Evolutionary conservation across 1,140 invertebrate species (phyloP).

Genomic region (Lucilia cuprina): DNA sequence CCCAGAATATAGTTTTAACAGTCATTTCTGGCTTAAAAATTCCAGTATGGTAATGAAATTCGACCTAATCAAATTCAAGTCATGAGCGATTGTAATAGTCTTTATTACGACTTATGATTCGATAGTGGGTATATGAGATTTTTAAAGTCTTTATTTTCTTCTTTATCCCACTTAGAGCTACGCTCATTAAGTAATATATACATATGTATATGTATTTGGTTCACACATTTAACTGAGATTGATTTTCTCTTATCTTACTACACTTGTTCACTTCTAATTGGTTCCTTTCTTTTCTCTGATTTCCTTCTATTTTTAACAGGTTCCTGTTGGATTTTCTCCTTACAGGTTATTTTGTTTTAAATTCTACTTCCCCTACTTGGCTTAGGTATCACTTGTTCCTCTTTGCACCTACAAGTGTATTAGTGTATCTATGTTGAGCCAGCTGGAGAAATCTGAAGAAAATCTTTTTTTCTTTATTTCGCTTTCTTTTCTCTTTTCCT

Average conservation of each 20-base stretch:
- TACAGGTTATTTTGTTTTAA: neutral
- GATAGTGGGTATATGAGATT: too few species aligned
- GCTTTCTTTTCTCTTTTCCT: neutral
- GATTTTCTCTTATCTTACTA: neutral
- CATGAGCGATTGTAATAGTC: too few species aligned
- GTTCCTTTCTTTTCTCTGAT: neutral
- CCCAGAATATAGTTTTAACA: too few species aligned
- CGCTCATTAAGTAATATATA: neutral
- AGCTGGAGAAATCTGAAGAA: slow-evolving; percentile 7
- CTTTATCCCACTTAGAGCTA: too few species aligned
- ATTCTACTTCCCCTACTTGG: neutral
- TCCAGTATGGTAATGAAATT: too few species aligned
- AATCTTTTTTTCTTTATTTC: slow-evolving; percentile 15
- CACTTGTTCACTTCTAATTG: slow-evolving; percentile 18
- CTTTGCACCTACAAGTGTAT: neutral
- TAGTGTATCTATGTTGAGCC: neutral
- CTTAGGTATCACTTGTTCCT: neutral
- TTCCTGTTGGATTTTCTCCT: slow-evolving; percentile 24
- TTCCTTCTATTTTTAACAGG: slow-evolving; percentile 12
- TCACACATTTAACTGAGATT: neutral
- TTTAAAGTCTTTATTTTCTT: too few species aligned
- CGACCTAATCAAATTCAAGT: too few species aligned
- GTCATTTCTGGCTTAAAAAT: too few species aligned
- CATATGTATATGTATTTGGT: neutral
- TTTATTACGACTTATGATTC: too few species aligned